Evolutionary conservation across 2,888 invertebrate species (phyloP).

Genomic region (Acleris holmiana): DNA sequence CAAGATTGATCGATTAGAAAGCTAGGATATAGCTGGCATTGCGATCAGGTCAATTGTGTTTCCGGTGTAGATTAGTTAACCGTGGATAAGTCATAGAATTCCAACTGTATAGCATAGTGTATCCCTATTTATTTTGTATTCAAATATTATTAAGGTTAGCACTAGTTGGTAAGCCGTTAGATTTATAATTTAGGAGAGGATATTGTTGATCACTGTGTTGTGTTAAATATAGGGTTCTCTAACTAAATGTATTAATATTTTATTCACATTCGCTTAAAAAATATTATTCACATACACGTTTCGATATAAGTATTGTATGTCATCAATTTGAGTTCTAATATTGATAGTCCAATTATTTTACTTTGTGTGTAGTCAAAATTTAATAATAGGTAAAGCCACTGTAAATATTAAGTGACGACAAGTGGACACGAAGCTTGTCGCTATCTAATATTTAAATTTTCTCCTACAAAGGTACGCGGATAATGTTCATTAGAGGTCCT

Average conservation of each 20-base stretch:
- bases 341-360: constrained; percentile 25
- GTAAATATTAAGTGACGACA: too few species aligned
- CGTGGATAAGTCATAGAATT: constrained; percentile 18
- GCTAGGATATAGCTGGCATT: constrained; percentile 43
- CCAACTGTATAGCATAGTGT: constrained; percentile 14
- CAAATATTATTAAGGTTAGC: constrained; percentile 28
- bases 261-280: constrained; percentile 30
- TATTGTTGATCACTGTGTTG: constrained; percentile 34
- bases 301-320: constrained; percentile 30
- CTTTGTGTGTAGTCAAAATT: constrained; percentile 27
- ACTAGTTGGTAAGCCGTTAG: constrained; percentile 30
- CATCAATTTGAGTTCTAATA: constrained; percentile 26
- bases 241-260: constrained; percentile 29
- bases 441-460: neutral
- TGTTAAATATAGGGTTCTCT: constrained; percentile 22
- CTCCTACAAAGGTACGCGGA: neutral
- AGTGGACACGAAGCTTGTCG: neutral
- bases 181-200: constrained; percentile 25
- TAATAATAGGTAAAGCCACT: constrained; percentile 7
- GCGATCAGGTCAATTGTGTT: constrained; percentile 29
- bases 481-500: constrained; percentile 6
- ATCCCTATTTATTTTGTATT: constrained; percentile 25
- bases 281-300: constrained; percentile 28
- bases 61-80: constrained; percentile 12
- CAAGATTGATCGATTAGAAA: constrained; percentile 42